Evolutionary conservation across 2,113 vertebrate genomes (phyloP), one percentile per base, ranked within the genome.

Genomic region (Psittacara wagleri): DNA sequence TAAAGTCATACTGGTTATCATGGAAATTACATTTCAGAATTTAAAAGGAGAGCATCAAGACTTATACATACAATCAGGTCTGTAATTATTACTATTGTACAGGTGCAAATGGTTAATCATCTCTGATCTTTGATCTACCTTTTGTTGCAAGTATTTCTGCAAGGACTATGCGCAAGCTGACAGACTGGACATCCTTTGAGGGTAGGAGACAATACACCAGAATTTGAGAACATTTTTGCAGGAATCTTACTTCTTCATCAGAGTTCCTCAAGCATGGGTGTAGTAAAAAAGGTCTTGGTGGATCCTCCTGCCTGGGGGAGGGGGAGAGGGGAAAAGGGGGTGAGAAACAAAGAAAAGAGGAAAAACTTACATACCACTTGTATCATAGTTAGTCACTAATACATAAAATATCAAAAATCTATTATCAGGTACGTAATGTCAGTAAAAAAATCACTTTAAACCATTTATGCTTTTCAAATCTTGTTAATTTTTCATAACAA

Each of bases 91-190:
- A 82, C 11, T 46, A 79, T 10, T 37, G 15, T 64, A 89, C 11
- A 87, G 20, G 15, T 55, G 19, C 35, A 92, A 88, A 75, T 20
- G 7, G 9, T 94, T 86, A 86, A 94, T 73, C 19, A 83, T 90
- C 41, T 91, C 83, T 81, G 68, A 76, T 94, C 46, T 92, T 90
- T 68, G 69, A 83, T 95, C 82, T 98, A 99, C 99, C 99, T 99
- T 99, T 99, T 92, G 98, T 98, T 88, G 99, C 98, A 96, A 99
- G 98, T 93, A 99, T 98, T 98, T 99, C 99, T 86, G 99, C 98
- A 86, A 99, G 99, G 97, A 99, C 98, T 96, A 98, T 98, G 90
- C 98, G 98, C 92, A 99, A 98, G 92, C 98, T 99, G 89, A 98
- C 98, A 68, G 99, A 99, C 95, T 98, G 98, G 96, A 98, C 98